Percentiles rank a stretch among this genome's conserved stretches.
Evolutionary conservation across 2,797 vertebrate species (phyloP).

Genomic region (Tarsius wallacei): DNA sequence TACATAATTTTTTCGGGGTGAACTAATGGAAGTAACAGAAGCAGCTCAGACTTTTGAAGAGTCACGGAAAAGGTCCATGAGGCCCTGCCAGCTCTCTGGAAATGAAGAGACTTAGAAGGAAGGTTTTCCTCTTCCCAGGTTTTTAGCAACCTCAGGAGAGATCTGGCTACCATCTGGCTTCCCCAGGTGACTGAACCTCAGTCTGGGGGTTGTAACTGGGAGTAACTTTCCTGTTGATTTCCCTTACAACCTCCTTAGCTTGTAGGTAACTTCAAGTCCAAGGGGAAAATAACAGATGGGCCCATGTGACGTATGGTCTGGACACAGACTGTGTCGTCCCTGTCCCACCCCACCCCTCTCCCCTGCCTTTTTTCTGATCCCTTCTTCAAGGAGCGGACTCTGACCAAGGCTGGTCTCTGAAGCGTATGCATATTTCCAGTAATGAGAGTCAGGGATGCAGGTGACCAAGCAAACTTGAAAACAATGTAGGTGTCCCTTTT

Average conservation of each 20-base stretch:
- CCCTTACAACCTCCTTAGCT: neutral
- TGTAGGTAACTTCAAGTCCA: neutral
- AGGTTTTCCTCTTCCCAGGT: neutral
- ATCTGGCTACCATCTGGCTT: neutral
- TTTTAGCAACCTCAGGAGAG: neutral
- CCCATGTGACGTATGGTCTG: neutral
- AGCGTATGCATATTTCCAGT: too few relatives aligned
- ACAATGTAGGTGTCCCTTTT: too few relatives aligned
- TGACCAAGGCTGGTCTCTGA: too few relatives aligned
- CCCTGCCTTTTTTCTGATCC: too few relatives aligned
- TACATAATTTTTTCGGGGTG: neutral
- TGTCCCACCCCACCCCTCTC: too few relatives aligned
- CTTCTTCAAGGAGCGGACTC: too few relatives aligned
- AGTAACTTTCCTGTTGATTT: neutral
- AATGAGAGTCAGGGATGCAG: too few relatives aligned
- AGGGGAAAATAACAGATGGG: neutral
- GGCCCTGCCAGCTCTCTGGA: neutral
- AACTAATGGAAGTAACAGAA: slow-evolving; percentile 59
- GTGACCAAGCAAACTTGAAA: too few relatives aligned
- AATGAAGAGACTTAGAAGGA: neutral
- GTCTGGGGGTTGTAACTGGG: neutral
- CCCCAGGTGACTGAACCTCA: neutral
- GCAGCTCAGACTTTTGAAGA: slow-evolving; percentile 54
- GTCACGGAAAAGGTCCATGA: neutral
- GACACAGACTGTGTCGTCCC: too few relatives aligned